Base-by-base conservation (phyloP, 2,113 vertebrate genomes). In the Plotosus lineatus region DNA sequence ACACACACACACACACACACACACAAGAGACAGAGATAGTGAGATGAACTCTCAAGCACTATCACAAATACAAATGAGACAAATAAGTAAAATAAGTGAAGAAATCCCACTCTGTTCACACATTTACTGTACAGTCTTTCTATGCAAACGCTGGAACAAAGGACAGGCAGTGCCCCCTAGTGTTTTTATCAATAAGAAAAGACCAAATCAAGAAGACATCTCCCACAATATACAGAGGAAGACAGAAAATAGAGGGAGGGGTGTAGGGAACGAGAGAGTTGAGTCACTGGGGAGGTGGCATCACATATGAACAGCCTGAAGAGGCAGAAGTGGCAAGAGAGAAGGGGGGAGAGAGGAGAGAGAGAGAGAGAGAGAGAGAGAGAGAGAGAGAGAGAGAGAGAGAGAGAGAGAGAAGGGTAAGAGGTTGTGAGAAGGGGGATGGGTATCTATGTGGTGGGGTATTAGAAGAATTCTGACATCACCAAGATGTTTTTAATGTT, bases 91-190 rank as follows among this genome's bases (percentile, higher is more conserved):
- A 86, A 93, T 91, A 91, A 93, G 90, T 86, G 82, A 85, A 87
- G 88, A 87, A 86, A 89, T 90, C 55, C 69, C 44, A 36, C 69
- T 66, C 74, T 53, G 50, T 38, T 85, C 82, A 88, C 86, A 79
- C 72, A 85, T 72, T 81, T 68, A 80, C 86, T 87, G 66, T 83
- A 80, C 86, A 87, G 66, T 83, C 85, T 55, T 40, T 75, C 83
- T 60, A 78, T 69, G 79, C 86, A 89, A 90, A 88, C 90, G 90
- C 90, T 63, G 85, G 90, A 94, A 94, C 88, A 86, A 93, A 98
- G 94, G 97, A 96, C 92, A 95, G 92, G 95, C 96, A 99, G 95
- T 96, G 97, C 97, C 97, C 97, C 95, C 97, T 98, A 98, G 97
- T 95, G 97, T 97, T 95, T 93, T 88, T 86, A 92, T 90, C 89